These are phyloP conservation scores for Seriola dumerili DNA, from an alignment of 2,113 vertebrate species.

Conservation along the genomic window DNA sequence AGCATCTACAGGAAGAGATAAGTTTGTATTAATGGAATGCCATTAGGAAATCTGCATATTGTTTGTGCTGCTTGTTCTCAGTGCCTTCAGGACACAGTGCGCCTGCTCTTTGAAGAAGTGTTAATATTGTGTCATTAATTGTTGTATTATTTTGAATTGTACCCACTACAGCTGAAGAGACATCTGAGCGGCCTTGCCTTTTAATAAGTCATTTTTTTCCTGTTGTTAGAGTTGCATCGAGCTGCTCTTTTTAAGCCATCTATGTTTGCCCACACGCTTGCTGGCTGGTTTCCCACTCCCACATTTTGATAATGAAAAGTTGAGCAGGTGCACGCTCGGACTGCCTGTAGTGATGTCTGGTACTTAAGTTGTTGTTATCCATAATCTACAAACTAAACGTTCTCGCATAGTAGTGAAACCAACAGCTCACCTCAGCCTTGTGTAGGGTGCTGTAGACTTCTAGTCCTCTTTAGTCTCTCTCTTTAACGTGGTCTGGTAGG, in stretches of 20 bases:
- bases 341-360: neutral
- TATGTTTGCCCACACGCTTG: neutral
- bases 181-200: neutral
- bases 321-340: neutral
- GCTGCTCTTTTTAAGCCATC: neutral
- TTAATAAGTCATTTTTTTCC: neutral
- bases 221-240: neutral
- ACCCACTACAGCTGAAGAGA: too few relatives aligned
- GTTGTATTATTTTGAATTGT: neutral
- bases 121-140: neutral
- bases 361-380: neutral
- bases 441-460: neutral
- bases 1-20: too few relatives aligned
- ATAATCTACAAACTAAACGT: neutral
- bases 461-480: neutral
- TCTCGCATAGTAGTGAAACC: neutral
- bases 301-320: neutral
- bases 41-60: too few relatives aligned
- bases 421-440: neutral
- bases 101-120: constrained; percentile 13
- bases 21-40: too few relatives aligned
- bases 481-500: neutral
- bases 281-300: neutral
- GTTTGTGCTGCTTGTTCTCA: too few relatives aligned
- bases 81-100: too few relatives aligned